Evolutionary conservation across 2,113 vertebrate genomes (phyloP).

Genomic region (Cryptomyrus ogoouensis): DNA sequence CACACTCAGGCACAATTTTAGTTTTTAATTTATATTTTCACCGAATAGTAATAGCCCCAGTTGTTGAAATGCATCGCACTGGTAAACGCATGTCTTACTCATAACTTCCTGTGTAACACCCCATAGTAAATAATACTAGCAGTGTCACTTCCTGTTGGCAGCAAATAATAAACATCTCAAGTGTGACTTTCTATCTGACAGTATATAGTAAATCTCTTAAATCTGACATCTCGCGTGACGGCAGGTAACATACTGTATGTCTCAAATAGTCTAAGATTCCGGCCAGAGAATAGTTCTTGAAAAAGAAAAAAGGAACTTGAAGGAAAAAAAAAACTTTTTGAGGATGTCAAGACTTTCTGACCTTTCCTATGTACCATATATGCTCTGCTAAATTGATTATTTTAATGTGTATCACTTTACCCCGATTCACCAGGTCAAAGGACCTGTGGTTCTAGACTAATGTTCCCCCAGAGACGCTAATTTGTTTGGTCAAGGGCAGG

Average conservation of each 20-base stretch:
- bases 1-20: background rate
- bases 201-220: background rate
- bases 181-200: background rate
- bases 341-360: background rate
- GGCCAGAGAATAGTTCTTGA: background rate
- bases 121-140: background rate
- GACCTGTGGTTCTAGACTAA: background rate
- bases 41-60: background rate
- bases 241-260: background rate
- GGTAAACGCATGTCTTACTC: background rate
- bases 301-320: background rate
- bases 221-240: background rate
- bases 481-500: constrained; percentile 17
- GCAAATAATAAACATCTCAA: background rate
- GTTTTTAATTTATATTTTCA: background rate
- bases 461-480: background rate
- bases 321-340: background rate
- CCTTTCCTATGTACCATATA: background rate
- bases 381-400: background rate
- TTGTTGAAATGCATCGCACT: background rate
- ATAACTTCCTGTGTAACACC: background rate
- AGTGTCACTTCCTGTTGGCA: background rate
- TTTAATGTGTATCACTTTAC: constrained; percentile 17
- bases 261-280: background rate
- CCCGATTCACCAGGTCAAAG: constrained; percentile 15